Percentiles rank a stretch among this genome's conserved stretches.
Evolutionary conservation across 2,113 vertebrate species (phyloP).

Genomic region (Mirza zaza): DNA sequence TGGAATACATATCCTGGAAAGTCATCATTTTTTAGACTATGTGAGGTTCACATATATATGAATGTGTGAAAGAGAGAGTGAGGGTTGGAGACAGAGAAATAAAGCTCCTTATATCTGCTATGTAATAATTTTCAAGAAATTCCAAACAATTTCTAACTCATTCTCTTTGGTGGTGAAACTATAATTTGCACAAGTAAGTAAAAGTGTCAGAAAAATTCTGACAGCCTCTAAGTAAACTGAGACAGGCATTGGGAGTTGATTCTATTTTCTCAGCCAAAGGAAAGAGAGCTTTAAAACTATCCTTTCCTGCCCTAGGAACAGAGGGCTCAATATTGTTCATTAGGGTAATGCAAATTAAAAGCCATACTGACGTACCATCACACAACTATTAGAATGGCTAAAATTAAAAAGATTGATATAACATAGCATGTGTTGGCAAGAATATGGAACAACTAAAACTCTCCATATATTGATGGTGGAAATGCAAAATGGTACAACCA

Average conservation of each 20-base stretch:
- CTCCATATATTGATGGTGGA: background rate
- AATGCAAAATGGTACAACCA: background rate
- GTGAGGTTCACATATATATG: background rate
- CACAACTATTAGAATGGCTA: background rate
- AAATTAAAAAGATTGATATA: background rate
- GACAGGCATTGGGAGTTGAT: background rate
- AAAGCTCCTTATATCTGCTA: background rate
- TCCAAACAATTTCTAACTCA: background rate
- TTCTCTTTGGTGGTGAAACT: background rate
- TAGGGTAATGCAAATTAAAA: slow-evolving; percentile 19
- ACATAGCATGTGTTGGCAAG: background rate
- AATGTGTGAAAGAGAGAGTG: background rate
- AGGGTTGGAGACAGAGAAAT: background rate
- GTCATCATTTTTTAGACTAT: background rate
- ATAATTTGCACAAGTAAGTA: background rate
- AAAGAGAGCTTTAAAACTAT: background rate
- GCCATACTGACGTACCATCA: background rate
- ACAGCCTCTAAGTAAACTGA: background rate
- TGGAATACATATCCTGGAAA: background rate
- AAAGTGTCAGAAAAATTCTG: background rate
- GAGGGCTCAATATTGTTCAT: background rate
- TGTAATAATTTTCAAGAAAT: slow-evolving; percentile 26
- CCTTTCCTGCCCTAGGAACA: background rate
- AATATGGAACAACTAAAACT: background rate
- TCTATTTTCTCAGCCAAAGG: background rate